Percentiles rank a stretch among this genome's conserved stretches.
phyloP scores from a whole-genome alignment of 1,140 invertebrate genomes.

The Diabrotica undecimpunctata region DNA sequence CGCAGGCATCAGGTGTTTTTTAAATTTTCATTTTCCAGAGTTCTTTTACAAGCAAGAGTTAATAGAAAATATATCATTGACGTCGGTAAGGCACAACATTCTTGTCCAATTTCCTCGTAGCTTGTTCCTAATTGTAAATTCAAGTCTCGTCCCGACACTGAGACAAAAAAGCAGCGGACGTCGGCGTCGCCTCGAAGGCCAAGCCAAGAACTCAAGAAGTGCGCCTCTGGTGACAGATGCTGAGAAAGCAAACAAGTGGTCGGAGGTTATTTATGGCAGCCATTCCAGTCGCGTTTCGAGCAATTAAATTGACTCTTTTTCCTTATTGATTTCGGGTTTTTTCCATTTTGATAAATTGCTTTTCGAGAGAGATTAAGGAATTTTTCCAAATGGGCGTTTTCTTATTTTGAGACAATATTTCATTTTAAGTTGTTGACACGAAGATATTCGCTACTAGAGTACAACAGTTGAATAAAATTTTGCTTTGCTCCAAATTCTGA shows the following conservation, averaged over 20 bases:
- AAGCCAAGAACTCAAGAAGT: conserved; percentile 18
- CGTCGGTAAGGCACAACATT: conserved; percentile 19
- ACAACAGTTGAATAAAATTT: too few species aligned
- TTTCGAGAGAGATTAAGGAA: conserved; percentile 4
- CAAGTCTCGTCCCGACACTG: conserved; percentile 19
- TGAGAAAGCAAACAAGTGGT: conserved; percentile 38
- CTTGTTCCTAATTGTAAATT: conserved; percentile 27
- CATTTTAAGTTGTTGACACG: not conserved
- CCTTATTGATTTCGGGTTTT: conserved; percentile 22
- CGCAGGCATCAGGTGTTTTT: too few species aligned
- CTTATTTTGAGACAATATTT: not conserved
- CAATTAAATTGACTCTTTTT: conserved; percentile 34
- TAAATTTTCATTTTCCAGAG: too few species aligned
- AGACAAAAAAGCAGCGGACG: conserved; percentile 6
- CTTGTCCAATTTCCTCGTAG: conserved; percentile 10
- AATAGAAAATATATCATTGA: not conserved
- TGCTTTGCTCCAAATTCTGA: too few species aligned
- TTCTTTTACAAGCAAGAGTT: too few species aligned
- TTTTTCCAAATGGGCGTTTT: not conserved
- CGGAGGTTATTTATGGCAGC: conserved; percentile 35
- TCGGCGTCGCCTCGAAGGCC: conserved; percentile 10
- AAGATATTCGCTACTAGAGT: not conserved
- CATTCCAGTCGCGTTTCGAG: conserved; percentile 30
- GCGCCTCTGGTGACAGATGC: conserved; percentile 30
- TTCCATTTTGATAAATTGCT: conserved; percentile 7